Conservation (phyloP, 2,113 vertebrate genomes). For the Ceyx cyanopectus region DNA sequence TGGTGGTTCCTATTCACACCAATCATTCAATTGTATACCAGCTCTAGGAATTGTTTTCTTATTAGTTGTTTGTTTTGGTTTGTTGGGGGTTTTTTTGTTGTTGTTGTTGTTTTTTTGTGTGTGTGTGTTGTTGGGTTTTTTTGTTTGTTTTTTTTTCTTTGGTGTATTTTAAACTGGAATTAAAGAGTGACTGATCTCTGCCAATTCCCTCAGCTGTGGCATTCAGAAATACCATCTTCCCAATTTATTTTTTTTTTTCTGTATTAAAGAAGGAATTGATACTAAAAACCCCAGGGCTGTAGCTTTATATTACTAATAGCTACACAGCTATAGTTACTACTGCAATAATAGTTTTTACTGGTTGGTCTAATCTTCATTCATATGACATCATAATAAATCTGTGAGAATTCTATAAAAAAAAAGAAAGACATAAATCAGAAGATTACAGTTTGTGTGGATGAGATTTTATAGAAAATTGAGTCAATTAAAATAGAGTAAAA, state of each 20-base stretch:
- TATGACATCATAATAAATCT: neutral
- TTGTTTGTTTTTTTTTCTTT: neutral
- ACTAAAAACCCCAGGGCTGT: neutral
- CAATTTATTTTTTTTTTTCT: neutral
- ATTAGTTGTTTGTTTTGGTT: neutral
- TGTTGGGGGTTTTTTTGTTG: no score
- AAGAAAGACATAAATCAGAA: neutral
- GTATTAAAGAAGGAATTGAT: neutral
- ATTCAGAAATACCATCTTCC: neutral
- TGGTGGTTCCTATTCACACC: neutral
- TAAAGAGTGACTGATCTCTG: neutral
- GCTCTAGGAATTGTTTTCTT: neutral
- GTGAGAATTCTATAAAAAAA: neutral
- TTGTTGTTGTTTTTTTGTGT: neutral
- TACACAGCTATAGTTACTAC: neutral
- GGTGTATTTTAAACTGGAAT: neutral
- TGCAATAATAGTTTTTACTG: neutral
- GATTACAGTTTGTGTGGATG: neutral
- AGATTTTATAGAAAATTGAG: neutral
- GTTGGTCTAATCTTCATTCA: neutral
- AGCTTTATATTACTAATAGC: neutral
- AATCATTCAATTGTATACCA: neutral
- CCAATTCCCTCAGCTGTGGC: neutral
- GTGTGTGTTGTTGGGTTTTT: no score
- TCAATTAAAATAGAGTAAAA: neutral